These are phyloP conservation scores for Whitmania pigra DNA, from an alignment of 1,140 invertebrate genomes.

Conservation along the genomic window DNA sequence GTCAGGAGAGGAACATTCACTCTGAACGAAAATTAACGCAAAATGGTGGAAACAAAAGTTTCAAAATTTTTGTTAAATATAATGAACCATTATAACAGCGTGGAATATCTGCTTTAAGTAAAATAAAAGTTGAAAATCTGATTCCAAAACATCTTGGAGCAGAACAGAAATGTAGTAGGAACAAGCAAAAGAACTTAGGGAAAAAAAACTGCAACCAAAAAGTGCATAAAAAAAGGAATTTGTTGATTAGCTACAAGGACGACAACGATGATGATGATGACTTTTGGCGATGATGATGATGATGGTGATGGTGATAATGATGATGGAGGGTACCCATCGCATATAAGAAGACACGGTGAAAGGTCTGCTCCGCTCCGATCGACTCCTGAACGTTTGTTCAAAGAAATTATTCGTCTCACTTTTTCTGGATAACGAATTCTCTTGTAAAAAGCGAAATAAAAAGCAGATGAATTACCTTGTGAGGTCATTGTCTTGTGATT, in stretches of 20 bases:
- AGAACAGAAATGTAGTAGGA: not conserved
- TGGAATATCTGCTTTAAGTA: too few species aligned
- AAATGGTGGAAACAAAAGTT: too few species aligned
- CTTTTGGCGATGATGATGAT: not conserved
- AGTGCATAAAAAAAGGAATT: not conserved
- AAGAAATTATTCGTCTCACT: not conserved
- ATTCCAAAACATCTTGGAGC: not conserved
- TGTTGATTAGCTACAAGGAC: slow-evolving; percentile 4
- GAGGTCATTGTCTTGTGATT: slow-evolving; percentile 28
- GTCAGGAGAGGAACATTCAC: slow-evolving; percentile 12
- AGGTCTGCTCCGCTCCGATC: slow-evolving; percentile 30
- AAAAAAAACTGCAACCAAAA: not conserved
- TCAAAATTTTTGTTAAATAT: too few species aligned
- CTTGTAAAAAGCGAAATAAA: too few species aligned
- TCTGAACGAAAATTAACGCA: not conserved
- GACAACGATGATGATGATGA: too few species aligned
- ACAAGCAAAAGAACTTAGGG: not conserved
- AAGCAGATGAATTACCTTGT: slow-evolving; percentile 25
- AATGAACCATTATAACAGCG: too few species aligned
- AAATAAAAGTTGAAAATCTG: too few species aligned
- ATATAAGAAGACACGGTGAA: slow-evolving; percentile 35
- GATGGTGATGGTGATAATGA: slow-evolving; percentile 1
- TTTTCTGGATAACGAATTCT: too few species aligned
- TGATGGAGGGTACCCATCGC: slow-evolving; percentile 29
- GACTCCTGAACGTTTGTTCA: slow-evolving; percentile 27